phyloP scores from a whole-genome alignment of 2,113 vertebrate species.

The Trichechus manatus region DNA sequence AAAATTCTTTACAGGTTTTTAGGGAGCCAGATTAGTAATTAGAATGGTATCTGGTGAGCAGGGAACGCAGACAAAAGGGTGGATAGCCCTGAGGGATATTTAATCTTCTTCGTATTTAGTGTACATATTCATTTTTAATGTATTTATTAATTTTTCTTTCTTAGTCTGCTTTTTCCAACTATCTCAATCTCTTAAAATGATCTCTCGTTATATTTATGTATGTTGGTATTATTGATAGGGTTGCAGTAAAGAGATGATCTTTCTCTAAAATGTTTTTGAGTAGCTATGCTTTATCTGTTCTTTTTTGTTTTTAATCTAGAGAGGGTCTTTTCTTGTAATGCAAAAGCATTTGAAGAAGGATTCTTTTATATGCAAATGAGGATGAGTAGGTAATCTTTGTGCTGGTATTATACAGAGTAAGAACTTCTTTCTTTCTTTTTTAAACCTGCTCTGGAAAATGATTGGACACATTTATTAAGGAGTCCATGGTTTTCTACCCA shows the following conservation, averaged over 20 bases:
- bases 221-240: neutral
- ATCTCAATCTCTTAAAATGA: neutral
- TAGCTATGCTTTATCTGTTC: neutral
- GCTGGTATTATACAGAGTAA: neutral
- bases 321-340: neutral
- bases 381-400: neutral
- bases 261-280: slow-evolving; percentile 19
- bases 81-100: neutral
- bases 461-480: neutral
- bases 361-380: slow-evolving; percentile 7
- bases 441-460: neutral
- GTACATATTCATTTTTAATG: neutral
- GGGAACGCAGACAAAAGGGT: neutral
- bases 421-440: neutral
- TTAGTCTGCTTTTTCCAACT: neutral
- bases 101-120: neutral
- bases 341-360: neutral
- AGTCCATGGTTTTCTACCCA: slow-evolving; percentile 5
- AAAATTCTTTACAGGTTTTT: neutral
- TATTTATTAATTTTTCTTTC: neutral
- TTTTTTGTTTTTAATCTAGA: neutral
- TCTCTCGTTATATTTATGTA: neutral
- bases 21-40: neutral
- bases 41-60: neutral
- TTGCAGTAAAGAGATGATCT: neutral